Percentiles rank a stretch among this genome's conserved stretches.
Conservation (phyloP, 35 echinoderm and acorn worm genomes). For the Hemicentrotus pulcherrimus region DNA sequence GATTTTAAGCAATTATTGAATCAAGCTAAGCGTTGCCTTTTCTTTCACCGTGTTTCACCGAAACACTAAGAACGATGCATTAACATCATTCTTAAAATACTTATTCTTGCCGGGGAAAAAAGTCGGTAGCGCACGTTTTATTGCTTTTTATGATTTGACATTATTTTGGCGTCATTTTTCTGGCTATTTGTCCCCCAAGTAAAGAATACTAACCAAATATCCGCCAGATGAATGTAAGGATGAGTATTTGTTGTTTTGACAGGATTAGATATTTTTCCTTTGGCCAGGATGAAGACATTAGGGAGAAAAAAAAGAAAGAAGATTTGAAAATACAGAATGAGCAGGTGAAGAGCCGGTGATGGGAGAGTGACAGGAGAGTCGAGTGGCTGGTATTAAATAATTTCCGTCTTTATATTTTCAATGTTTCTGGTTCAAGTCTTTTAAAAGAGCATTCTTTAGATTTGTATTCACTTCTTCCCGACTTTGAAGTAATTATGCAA, state of each 20-base stretch:
- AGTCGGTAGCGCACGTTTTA: background rate
- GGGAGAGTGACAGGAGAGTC: background rate
- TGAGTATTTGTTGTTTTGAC: background rate
- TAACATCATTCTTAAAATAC: background rate
- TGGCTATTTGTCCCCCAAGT: background rate
- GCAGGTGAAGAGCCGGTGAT: background rate
- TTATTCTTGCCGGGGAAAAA: background rate
- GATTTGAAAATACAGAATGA: background rate
- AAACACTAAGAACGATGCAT: background rate
- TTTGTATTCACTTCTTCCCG: too few species aligned
- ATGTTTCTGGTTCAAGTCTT: too few species aligned
- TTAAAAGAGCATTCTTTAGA: too few species aligned
- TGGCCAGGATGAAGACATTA: background rate
- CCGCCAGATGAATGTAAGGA: background rate
- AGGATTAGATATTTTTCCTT: background rate
- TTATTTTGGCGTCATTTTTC: background rate
- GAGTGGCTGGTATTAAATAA: too few species aligned
- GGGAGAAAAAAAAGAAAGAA: background rate
- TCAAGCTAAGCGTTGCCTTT: too few species aligned
- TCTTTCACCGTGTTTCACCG: background rate
- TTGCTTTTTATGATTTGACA: background rate
- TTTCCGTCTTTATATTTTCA: too few species aligned
- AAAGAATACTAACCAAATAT: constrained; percentile 13
- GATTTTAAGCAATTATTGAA: too few species aligned
- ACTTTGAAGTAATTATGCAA: too few species aligned